phyloP scores from a whole-genome alignment of 1,140 invertebrate species.

The Brachionus rubens region DNA sequence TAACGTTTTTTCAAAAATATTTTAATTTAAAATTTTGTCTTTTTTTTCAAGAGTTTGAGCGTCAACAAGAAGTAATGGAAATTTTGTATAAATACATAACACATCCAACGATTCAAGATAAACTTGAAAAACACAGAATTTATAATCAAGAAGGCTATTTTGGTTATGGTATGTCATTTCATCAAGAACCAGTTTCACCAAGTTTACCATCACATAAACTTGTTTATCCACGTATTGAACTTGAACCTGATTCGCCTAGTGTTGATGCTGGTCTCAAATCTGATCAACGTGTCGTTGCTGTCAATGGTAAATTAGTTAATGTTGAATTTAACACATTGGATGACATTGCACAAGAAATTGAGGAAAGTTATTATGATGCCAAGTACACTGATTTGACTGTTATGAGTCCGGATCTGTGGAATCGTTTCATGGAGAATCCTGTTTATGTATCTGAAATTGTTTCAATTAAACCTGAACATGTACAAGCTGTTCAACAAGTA shows the following conservation, averaged over 20 bases:
- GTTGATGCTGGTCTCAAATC: slow-evolving; percentile 12
- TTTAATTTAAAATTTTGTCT: neutral
- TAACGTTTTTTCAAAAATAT: neutral
- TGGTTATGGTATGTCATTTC: slow-evolving; percentile 41
- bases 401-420: slow-evolving; percentile 9
- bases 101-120: slow-evolving; percentile 1
- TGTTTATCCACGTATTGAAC: slow-evolving; percentile 28
- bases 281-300: slow-evolving; percentile 31
- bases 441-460: neutral
- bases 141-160: slow-evolving; percentile 4
- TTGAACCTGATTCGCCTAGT: slow-evolving; percentile 26
- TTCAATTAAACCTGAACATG: neutral
- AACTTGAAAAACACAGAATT: neutral
- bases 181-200: slow-evolving; percentile 21
- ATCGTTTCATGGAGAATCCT: neutral
- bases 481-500: neutral
- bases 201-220: slow-evolving; percentile 20
- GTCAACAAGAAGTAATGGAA: slow-evolving; percentile 44
- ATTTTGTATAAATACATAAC: neutral
- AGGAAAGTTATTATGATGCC: slow-evolving; percentile 16
- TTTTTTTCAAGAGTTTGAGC: neutral
- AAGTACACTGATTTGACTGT: slow-evolving; percentile 27
- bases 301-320: slow-evolving; percentile 36
- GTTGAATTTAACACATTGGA: slow-evolving; percentile 13
- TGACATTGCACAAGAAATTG: slow-evolving; percentile 34